A percentile compares a stretch with the other conserved stretches of the same genome.
Evolutionary conservation across 2,113 vertebrate species (phyloP).

Genomic region (Phycodurus eques): DNA sequence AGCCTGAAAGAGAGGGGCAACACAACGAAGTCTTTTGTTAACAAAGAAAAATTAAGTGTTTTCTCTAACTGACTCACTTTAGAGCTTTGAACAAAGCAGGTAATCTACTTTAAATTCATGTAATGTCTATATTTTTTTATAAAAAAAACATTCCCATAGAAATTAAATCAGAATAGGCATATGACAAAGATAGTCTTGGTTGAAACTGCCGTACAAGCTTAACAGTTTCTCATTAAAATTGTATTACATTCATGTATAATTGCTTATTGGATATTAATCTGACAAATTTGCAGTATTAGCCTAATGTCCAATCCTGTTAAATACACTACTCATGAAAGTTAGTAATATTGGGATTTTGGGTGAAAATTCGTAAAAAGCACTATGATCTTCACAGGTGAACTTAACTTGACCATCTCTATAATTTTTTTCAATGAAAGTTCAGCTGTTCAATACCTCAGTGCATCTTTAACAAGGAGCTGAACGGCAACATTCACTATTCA

Average conservation of each 20-base stretch:
- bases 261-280: too few relatives aligned
- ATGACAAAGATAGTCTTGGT: too few relatives aligned
- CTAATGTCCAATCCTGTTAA: background rate
- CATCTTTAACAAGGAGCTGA: background rate
- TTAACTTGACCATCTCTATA: background rate
- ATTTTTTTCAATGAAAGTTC: background rate
- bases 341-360: background rate
- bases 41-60: background rate
- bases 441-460: too few relatives aligned
- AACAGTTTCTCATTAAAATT: too few relatives aligned
- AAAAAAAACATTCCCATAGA: too few relatives aligned
- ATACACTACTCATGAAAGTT: background rate
- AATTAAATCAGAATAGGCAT: too few relatives aligned
- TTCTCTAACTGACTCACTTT: background rate
- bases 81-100: background rate
- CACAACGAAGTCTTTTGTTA: background rate
- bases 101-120: too few relatives aligned
- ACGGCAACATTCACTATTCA: background rate
- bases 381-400: background rate
- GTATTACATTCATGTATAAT: too few relatives aligned
- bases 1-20: slow-evolving; percentile 69
- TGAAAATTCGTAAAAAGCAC: background rate
- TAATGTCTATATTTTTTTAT: too few relatives aligned
- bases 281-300: too few relatives aligned
- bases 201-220: too few relatives aligned